Evolutionary conservation across 2,797 vertebrate species (phyloP), one percentile per base, ranked within the genome.

Genomic region (Phrynocephalus vlangalii): DNA sequence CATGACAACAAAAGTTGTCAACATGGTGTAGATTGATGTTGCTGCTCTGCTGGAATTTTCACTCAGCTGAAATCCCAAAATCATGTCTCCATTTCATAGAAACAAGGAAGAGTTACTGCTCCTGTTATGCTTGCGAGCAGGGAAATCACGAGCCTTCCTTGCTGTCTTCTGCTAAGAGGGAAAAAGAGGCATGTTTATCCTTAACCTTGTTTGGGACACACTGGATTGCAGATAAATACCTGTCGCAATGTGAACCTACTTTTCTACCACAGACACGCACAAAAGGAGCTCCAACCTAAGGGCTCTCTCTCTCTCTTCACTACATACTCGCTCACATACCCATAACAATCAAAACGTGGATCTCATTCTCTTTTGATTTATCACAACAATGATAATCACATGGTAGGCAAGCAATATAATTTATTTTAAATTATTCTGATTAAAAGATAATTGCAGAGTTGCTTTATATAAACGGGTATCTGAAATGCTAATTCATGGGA

Each of bases 351-450:
- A 16, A 50, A 44, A 66, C 66, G 50, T 26, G 66, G 81, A 86
- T 82, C 22, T 84, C 88, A 15, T 56, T 86, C 86, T 79, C 71
- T 52, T 90, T 22, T 44, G 56, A 75, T 30, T 85, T 8, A 5
- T 89, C 90, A 70, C 67, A 87, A 86, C 33, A 76, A 82, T 70
- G 83, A 79, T 67, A 91, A 94, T 79, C 56, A 22, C 0, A 20
- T 80, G 3, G 77, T 81, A 88, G 63, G 48, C 11, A 50, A 88
- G 78, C 30, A 44, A 88, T 70, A 52, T 88, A 67, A 85, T 88
- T 88, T 88, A 75, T 80, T 88, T 56, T 66, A 68, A 91, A 50
- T 0, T 0, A 38, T 85, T 88, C 84, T n/a, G 28, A 71, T 86
- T 87, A 13, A 7, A 76, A 82, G 20, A 92, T 85, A 92, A 90